Conservation (phyloP, 2,888 invertebrate species). For the Scrobipalpa costella region DNA sequence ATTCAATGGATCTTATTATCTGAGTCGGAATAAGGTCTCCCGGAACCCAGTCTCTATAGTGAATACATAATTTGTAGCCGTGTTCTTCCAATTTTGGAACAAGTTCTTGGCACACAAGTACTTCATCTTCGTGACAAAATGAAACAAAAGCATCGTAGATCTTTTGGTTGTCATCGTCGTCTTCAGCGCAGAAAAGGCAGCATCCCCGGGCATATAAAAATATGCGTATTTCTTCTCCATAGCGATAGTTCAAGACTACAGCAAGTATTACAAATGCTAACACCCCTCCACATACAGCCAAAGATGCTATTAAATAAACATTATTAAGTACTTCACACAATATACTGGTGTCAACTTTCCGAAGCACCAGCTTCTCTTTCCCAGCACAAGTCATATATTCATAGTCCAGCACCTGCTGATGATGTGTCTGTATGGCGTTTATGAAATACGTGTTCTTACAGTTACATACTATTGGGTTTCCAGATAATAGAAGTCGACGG, state of each 20-base stretch:
- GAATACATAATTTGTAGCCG: constrained; percentile 9
- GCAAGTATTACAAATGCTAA: background rate
- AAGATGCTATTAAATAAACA: background rate
- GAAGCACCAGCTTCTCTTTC: background rate
- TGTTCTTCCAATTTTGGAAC: constrained; percentile 14
- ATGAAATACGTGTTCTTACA: background rate
- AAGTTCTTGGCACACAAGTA: constrained; percentile 10
- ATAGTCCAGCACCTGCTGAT: background rate
- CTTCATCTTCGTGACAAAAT: constrained; percentile 11
- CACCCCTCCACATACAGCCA: background rate
- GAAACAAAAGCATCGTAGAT: constrained; percentile 5
- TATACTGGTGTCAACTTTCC: background rate
- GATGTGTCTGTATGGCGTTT: background rate
- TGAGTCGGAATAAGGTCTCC: constrained; percentile 16
- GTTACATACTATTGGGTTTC: constrained; percentile 2
- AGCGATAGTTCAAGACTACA: background rate
- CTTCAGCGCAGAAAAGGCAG: background rate
- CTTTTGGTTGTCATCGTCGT: background rate
- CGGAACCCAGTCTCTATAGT: constrained; percentile 15
- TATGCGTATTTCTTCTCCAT: constrained; percentile 4
- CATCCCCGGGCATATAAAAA: background rate
- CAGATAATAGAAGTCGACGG: background rate
- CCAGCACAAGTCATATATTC: background rate
- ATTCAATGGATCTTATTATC: constrained; percentile 13
- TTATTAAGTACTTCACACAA: background rate